Conservation (phyloP, 2,888 invertebrate genomes). For the Melieria omissa region DNA sequence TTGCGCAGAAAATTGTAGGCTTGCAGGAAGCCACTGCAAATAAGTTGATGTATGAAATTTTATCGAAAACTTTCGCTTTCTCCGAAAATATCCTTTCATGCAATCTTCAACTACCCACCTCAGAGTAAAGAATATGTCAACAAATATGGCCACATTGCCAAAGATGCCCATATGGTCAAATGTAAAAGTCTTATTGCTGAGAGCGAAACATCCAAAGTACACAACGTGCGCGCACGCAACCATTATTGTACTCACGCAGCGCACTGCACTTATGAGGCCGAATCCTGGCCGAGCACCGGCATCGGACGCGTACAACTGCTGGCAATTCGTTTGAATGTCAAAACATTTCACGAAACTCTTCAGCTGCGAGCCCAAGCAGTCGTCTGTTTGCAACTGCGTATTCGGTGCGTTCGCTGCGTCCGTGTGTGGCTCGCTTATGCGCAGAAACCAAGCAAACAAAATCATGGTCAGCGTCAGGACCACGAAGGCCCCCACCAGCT, state of each 20-base stretch:
- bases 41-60: neutral
- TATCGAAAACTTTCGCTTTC: neutral
- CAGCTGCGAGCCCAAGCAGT: slow-evolving; percentile 28
- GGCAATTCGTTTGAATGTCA: slow-evolving; percentile 55
- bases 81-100: neutral
- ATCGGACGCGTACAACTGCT: slow-evolving; percentile 51
- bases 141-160: slow-evolving; percentile 47
- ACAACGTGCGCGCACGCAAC: too few species aligned
- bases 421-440: slow-evolving; percentile 14
- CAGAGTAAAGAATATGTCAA: slow-evolving; percentile 63
- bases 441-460: slow-evolving; percentile 30
- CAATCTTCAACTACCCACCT: slow-evolving; percentile 49
- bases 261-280: too few species aligned
- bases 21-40: slow-evolving; percentile 58
- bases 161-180: neutral
- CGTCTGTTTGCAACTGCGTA: too few species aligned
- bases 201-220: slow-evolving; percentile 39
- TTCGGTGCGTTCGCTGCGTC: slow-evolving; percentile 37
- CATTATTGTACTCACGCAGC: too few species aligned
- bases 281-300: slow-evolving; percentile 49
- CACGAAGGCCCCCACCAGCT: slow-evolving; percentile 52
- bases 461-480: slow-evolving; percentile 52
- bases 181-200: slow-evolving; percentile 3
- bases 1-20: slow-evolving; percentile 60
- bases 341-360: slow-evolving; percentile 56